These are phyloP conservation scores for Pocota personata DNA, from an alignment of 2,888 invertebrate genomes.

Conservation along the genomic window DNA sequence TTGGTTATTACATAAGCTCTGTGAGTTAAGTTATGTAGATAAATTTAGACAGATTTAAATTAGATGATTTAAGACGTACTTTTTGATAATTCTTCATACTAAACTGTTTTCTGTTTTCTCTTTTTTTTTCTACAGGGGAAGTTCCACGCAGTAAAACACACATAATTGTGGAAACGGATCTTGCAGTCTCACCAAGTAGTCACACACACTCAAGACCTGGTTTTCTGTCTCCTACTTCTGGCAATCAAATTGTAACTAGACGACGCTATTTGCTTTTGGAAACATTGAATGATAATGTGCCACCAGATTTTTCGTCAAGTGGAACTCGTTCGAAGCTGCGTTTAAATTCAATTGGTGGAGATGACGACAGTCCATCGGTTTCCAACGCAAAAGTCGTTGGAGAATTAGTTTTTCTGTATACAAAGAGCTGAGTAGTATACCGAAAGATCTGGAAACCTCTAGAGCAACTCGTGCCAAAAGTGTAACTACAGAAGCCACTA, in stretches of 20 bases:
- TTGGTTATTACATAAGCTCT: too few relatives aligned
- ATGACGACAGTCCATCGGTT: constrained; percentile 53
- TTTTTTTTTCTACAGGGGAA: too few relatives aligned
- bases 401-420: constrained; percentile 60
- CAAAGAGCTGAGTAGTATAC: constrained; percentile 52
- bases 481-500: constrained; percentile 26
- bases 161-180: background rate
- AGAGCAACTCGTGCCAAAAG: constrained; percentile 62
- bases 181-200: constrained; percentile 46
- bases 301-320: constrained; percentile 76
- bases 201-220: constrained; percentile 71
- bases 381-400: constrained; percentile 66
- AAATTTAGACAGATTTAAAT: too few relatives aligned
- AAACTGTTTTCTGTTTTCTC: too few relatives aligned
- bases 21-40: too few relatives aligned
- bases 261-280: constrained; percentile 75
- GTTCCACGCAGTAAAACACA: background rate
- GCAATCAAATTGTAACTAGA: constrained; percentile 74
- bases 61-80: too few relatives aligned
- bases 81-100: too few relatives aligned
- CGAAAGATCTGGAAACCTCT: constrained; percentile 62
- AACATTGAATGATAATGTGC: constrained; percentile 74
- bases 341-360: constrained; percentile 75
- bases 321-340: constrained; percentile 76
- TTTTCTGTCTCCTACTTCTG: constrained; percentile 73